phyloP scores from a whole-genome alignment of 2,113 vertebrate genomes.

The Psittacara wagleri region DNA sequence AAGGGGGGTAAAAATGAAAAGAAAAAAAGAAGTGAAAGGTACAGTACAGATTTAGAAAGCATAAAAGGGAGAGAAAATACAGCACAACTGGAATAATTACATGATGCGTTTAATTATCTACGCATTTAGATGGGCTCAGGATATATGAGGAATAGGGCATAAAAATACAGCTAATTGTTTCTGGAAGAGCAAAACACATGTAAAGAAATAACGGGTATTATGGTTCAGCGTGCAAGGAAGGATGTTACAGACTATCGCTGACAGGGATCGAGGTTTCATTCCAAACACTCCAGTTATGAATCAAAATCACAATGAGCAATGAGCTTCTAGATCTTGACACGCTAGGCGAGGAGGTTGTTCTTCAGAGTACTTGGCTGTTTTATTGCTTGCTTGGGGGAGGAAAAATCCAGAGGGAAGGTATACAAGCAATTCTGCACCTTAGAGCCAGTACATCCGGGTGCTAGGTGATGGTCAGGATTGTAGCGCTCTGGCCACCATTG shows the following conservation, averaged over 20 bases:
- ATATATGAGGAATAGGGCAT: neutral
- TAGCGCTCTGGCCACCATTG: neutral
- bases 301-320: slow-evolving; percentile 69
- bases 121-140: neutral
- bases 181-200: neutral
- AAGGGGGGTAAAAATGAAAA: neutral
- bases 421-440: slow-evolving; percentile 9
- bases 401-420: slow-evolving; percentile 53
- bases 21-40: neutral
- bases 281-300: slow-evolving; percentile 65
- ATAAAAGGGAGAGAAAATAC: neutral
- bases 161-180: slow-evolving; percentile 10
- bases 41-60: neutral
- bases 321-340: slow-evolving; percentile 65
- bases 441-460: neutral
- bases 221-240: neutral
- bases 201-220: neutral
- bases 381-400: slow-evolving; percentile 69
- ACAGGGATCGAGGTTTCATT: slow-evolving; percentile 54
- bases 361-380: slow-evolving; percentile 58
- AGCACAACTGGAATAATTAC: slow-evolving; percentile 5
- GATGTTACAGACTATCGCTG: slow-evolving; percentile 30
- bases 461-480: neutral
- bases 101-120: neutral
- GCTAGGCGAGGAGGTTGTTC: slow-evolving; percentile 49